Evolutionary conservation across 2,888 invertebrate species (phyloP), one percentile per base, ranked within the genome.

Genomic region (Phalera bucephala): DNA sequence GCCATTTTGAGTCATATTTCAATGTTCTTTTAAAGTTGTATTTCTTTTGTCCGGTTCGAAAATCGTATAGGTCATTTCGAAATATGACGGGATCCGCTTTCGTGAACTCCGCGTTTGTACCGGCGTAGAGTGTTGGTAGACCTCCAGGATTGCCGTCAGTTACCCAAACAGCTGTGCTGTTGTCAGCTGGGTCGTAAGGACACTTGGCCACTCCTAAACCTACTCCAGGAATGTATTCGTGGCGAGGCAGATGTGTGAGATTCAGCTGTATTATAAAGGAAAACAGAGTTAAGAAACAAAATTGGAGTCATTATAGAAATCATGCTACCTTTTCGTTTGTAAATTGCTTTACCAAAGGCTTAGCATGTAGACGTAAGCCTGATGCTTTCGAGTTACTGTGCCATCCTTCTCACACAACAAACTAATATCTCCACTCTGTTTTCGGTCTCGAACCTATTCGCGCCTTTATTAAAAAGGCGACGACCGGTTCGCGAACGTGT

Each of bases 11-110:
- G 72, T 94, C 93, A 55, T 93, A 93, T 74, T 93, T 93, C 58
- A 93, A 77, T 9, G 94, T 94, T 40, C 93, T 80, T 67, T 93
- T 93, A 65, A 93, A 93, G 52, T 91, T 90, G 63, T 91, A 92
- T 59, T 91, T 87, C 67, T 92, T 91, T 57, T 91, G 88, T 33
- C 92, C 91, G 32, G 92, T 91, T 19, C 90, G 83, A 57, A 89
- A 84, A 69, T 93, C 92, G 62, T 91, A 92, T 30, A 94, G 88
- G 64, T 93, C 93, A 40, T 93, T 93, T 14, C 94, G 87, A 68
- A 93, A 94, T 65, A 95, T 94, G 48, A 95, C 92, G 8, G 94
- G 93, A 70, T 94, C 94, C 22, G 94, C 93, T 63, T 93, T 93
- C 15, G 93, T 93, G 72, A 93, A 92, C 71, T 95, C 94, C 0